These are phyloP conservation scores for Drosophila serrata DNA, from an alignment of 1,140 invertebrate species.

Conservation along the genomic window DNA sequence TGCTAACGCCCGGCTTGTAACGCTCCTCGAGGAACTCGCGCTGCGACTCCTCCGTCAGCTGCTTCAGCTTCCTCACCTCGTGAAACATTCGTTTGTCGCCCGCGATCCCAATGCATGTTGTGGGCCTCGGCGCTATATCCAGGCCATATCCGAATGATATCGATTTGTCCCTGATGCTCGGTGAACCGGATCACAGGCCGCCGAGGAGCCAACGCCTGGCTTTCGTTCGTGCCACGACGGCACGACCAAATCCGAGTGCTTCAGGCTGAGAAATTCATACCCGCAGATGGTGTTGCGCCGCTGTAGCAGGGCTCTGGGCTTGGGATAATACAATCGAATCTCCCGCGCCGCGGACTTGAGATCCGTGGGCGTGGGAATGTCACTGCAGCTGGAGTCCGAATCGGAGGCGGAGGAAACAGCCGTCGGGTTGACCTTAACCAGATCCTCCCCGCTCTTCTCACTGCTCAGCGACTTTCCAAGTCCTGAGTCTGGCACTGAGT, in stretches of 20 bases:
- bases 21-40: conserved; percentile 54
- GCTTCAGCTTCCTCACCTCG: conserved; percentile 59
- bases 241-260: conserved; percentile 65
- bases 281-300: conserved; percentile 95
- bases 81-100: conserved; percentile 55
- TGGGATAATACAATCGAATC: conserved; percentile 90
- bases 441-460: conserved; percentile 9
- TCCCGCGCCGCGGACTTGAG: conserved; percentile 70
- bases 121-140: conserved; percentile 88
- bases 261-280: conserved; percentile 66
- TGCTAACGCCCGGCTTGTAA: conserved; percentile 82
- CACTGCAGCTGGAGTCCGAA: conserved; percentile 83
- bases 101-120: conserved; percentile 88
- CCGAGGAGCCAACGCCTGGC: conserved; percentile 37
- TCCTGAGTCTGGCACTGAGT: conserved; percentile 44
- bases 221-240: conserved; percentile 75
- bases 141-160: conserved; percentile 90
- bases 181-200: conserved; percentile 81
- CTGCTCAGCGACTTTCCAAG: conserved; percentile 5
- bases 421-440: conserved; percentile 25
- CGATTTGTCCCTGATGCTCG: conserved; percentile 88
- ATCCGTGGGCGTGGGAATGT: conserved; percentile 81
- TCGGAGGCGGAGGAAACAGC: conserved; percentile 78
- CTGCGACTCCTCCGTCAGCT: conserved; percentile 73
- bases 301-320: conserved; percentile 91